Base-by-base conservation (phyloP, 2,113 vertebrate species). In the Microcebus jonahi region DNA sequence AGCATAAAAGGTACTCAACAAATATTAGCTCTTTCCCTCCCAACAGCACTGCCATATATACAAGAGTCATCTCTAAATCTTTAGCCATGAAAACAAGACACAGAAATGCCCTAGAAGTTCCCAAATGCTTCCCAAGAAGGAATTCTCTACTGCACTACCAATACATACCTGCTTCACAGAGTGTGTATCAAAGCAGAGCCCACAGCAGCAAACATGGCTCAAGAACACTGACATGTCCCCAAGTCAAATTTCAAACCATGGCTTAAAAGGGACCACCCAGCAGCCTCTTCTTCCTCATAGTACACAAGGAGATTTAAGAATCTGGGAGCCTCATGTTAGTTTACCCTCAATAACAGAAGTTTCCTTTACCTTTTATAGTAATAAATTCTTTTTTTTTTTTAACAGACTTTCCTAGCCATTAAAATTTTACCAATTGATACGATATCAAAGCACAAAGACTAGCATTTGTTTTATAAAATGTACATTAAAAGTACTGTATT, bases 371-470 rank as follows among this genome's bases (percentile, higher is more conserved):
- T 27, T 88, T 80, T 63, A 96, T 23, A 84, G 50, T 68, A 93
- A 68, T 83, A 96, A 81, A 31, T 21, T 73, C 7, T 57, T 7
- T 6, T 53, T 39, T 67, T 79, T 39, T 67, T 79, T 45, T 57
- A 25, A 48, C 42, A 92, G 25, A 71, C 39, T 76, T 93, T 92
- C 79, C 73, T 86, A 87, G 73, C 18, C 88, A 84, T 61, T 96
- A 93, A 95, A 88, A 73, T 93, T 80, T 85, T 82, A 94, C 48
- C 85, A 94, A 53, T 18, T 86, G 53, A 31, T 91, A 75, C 82
- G 81, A 61, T 86, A 85, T 91, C 83, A 88, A 94, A 97, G 79
- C 90, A 97, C 71, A 97, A 97, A 95, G 93, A 81, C 65, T 59
- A 86, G 31, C 53, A 90, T 87, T 97, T 96, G 92, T 88, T 91